These are phyloP conservation scores for Xyliphius kryptos DNA, from an alignment of 2,113 vertebrate species.

Conservation along the genomic window DNA sequence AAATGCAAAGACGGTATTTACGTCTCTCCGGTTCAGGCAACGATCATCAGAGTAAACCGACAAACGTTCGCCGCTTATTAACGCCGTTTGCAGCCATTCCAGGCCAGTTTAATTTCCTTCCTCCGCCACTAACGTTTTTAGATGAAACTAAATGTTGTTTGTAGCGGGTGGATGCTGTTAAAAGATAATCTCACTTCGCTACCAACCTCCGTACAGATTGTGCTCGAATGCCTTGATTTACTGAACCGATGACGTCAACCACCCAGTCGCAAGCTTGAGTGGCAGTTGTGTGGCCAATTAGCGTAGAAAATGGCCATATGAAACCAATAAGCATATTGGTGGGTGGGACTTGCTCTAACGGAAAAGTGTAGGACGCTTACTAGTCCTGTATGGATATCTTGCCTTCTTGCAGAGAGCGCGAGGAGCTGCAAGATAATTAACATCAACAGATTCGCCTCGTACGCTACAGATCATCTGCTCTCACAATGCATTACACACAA, in stretches of 20 bases:
- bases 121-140: background rate
- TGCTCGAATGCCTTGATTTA: constrained; percentile 64
- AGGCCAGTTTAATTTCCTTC: constrained; percentile 47
- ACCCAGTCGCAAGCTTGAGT: constrained; percentile 41
- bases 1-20: constrained; percentile 44
- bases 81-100: constrained; percentile 61
- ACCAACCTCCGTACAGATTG: constrained; percentile 43
- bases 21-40: constrained; percentile 25
- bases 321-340: constrained; percentile 48
- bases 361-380: constrained; percentile 70
- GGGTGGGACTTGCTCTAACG: constrained; percentile 55
- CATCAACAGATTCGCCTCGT: constrained; percentile 18
- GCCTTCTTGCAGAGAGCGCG: background rate
- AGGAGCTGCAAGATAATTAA: constrained; percentile 8
- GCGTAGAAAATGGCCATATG: background rate
- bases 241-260: constrained; percentile 72
- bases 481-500: no score
- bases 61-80: constrained; percentile 44
- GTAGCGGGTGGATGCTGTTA: constrained; percentile 15
- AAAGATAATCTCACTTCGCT: constrained; percentile 43
- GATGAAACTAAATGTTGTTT: background rate
- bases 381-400: constrained; percentile 35
- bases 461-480: no score
- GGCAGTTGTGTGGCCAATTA: constrained; percentile 50
- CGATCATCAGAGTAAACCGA: constrained; percentile 54